Percentiles rank a stretch among this genome's conserved stretches.
phyloP scores from a whole-genome alignment of 2,113 vertebrate genomes.

The Poeciliopsis retropinna region DNA sequence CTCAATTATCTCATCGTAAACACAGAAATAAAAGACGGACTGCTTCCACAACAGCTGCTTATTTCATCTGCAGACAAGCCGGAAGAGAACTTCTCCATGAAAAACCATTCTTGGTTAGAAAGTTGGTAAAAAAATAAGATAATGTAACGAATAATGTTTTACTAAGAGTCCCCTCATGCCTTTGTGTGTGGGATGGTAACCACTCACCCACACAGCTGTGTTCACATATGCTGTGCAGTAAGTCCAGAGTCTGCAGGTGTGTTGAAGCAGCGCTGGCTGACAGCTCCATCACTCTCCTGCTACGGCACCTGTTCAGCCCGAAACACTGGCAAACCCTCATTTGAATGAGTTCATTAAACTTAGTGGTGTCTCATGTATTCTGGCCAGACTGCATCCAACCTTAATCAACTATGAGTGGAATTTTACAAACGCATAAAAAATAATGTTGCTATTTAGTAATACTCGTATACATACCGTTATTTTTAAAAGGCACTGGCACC shows the following conservation, averaged over 20 bases:
- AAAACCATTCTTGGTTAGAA: not conserved
- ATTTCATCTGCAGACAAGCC: slow-evolving; percentile 1
- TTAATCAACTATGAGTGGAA: not conserved
- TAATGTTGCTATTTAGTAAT: not conserved
- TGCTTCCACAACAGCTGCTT: not conserved
- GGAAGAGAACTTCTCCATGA: not conserved
- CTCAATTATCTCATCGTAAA: slow-evolving; percentile 17
- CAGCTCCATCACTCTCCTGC: not conserved
- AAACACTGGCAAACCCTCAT: not conserved
- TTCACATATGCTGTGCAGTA: slow-evolving; percentile 1
- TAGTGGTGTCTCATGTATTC: not conserved
- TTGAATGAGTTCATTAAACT: not conserved
- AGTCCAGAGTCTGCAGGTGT: not conserved
- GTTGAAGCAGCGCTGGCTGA: not conserved
- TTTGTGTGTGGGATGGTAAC: not conserved
- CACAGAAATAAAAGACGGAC: slow-evolving; percentile 7
- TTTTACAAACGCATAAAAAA: slow-evolving; percentile 1
- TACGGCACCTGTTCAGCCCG: not conserved
- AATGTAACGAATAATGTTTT: too few relatives aligned
- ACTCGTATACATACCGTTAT: not conserved
- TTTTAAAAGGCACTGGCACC: not conserved
- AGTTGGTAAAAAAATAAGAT: not conserved
- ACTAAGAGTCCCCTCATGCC: slow-evolving; percentile 2
- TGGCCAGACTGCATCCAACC: not conserved
- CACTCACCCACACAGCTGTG: slow-evolving; percentile 24